Evolutionary conservation across 2,888 invertebrate species (phyloP).

Genomic region (Strigamia crassipes): DNA sequence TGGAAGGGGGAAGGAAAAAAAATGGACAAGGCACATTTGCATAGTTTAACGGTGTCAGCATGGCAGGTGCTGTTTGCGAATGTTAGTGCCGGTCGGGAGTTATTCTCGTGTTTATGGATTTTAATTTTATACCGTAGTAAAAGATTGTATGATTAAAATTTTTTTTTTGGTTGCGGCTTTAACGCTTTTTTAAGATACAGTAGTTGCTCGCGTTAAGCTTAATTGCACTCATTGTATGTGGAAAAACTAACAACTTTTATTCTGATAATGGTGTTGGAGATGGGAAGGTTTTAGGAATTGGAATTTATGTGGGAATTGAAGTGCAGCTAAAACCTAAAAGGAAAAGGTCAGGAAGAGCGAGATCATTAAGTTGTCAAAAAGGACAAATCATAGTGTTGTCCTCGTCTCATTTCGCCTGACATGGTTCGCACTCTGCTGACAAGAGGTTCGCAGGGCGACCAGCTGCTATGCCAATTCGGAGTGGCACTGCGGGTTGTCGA

Average conservation of each 20-base stretch:
- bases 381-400: constrained; percentile 43
- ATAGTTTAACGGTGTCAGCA: constrained; percentile 11
- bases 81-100: not conserved
- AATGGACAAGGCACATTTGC: constrained; percentile 25
- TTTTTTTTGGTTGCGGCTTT: not conserved
- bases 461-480: not conserved
- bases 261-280: not conserved
- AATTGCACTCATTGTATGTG: not conserved
- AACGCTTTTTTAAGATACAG: not conserved
- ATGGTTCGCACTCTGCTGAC: constrained; percentile 35
- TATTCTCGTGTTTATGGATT: constrained; percentile 5
- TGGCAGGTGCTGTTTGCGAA: constrained; percentile 32
- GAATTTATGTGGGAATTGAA: not conserved
- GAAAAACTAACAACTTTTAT: not conserved
- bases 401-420: constrained; percentile 41
- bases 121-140: constrained; percentile 24
- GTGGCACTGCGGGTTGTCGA: not conserved
- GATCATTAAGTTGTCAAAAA: constrained; percentile 43
- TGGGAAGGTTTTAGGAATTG: not conserved
- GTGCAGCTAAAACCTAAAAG: not conserved
- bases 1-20: not conserved
- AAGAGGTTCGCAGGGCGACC: not conserved
- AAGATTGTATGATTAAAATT: constrained; percentile 20
- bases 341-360: constrained; percentile 32
- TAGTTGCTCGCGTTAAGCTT: not conserved